These are phyloP conservation scores for Pristionchus maxplancki DNA, from an alignment of 2,888 invertebrate species.

Conservation along the genomic window DNA sequence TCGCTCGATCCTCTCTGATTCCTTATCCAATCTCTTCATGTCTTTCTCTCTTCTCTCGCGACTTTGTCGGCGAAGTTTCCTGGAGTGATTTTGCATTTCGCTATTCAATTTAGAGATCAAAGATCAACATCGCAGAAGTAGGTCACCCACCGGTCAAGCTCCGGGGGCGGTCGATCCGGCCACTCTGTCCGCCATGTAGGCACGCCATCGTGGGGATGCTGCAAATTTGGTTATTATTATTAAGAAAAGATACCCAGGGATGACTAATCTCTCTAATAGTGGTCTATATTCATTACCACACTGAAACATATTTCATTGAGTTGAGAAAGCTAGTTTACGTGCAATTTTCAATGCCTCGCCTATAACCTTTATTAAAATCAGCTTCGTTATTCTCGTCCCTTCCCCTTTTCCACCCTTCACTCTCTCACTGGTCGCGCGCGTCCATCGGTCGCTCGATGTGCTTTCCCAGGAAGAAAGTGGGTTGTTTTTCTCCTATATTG, in stretches of 20 bases:
- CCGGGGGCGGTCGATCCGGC: slow-evolving; percentile 46
- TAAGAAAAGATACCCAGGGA: too few relatives aligned
- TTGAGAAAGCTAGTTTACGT: too few relatives aligned
- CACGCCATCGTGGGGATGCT: not conserved
- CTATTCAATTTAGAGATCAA: too few relatives aligned
- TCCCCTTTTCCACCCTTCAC: not conserved
- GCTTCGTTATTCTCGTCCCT: too few relatives aligned
- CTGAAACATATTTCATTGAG: too few relatives aligned
- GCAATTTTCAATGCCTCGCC: too few relatives aligned
- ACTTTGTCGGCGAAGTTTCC: slow-evolving; percentile 44
- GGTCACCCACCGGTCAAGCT: slow-evolving; percentile 20
- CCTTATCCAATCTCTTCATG: not conserved
- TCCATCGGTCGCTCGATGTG: not conserved
- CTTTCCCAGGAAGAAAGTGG: not conserved
- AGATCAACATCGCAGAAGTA: too few relatives aligned
- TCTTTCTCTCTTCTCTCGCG: slow-evolving; percentile 1
- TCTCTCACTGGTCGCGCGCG: not conserved
- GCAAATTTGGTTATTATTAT: not conserved
- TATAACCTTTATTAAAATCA: too few relatives aligned
- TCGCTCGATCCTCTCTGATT: slow-evolving; percentile 2
- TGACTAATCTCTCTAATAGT: too few relatives aligned
- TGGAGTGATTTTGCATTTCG: not conserved
- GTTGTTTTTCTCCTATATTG: not conserved
- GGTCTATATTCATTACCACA: too few relatives aligned
- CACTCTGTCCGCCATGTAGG: slow-evolving; percentile 49